Conservation (phyloP, 37 sponge, comb jelly and placozoan species). For the Tethya wilhelma region DNA sequence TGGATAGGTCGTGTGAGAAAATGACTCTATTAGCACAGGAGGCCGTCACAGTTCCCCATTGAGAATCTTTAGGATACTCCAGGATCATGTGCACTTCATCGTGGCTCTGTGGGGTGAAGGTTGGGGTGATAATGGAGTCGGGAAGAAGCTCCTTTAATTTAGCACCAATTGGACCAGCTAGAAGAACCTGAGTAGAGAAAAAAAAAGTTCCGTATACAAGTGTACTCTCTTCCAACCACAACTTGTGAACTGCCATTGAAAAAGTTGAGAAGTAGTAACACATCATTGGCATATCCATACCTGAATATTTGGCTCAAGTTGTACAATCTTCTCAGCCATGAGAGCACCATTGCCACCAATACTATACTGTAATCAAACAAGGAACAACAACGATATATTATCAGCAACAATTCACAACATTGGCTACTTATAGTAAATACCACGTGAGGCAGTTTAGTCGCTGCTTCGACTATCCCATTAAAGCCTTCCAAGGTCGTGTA, state of each 20-base stretch:
- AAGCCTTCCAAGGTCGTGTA: conserved; percentile 41
- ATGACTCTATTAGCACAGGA: conserved; percentile 92
- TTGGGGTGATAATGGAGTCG: conserved; percentile 32
- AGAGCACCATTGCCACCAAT: conserved; percentile 96
- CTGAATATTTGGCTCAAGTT: conserved; percentile 9
- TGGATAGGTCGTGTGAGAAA: conserved; percentile 88
- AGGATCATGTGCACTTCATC: conserved; percentile 94
- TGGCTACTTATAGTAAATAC: too few relatives aligned
- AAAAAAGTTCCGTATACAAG: too few relatives aligned
- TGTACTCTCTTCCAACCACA: too few relatives aligned
- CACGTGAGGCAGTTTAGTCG: conserved; percentile 43
- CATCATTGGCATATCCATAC: background rate
- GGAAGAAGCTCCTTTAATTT: conserved; percentile 58
- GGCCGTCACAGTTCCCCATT: conserved; percentile 70
- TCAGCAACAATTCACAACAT: too few relatives aligned
- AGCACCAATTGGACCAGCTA: conserved; percentile 79
- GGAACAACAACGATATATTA: too few relatives aligned
- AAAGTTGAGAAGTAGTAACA: background rate
- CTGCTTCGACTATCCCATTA: conserved; percentile 53
- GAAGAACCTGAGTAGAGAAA: conserved; percentile 33
- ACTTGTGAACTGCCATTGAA: background rate
- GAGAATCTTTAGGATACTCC: conserved; percentile 76
- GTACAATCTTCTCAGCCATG: conserved; percentile 74
- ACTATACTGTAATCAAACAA: conserved; percentile 71
- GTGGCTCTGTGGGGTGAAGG: background rate